Base-by-base conservation (phyloP, 2,113 vertebrate species). In the Thunnus maccoyii region DNA sequence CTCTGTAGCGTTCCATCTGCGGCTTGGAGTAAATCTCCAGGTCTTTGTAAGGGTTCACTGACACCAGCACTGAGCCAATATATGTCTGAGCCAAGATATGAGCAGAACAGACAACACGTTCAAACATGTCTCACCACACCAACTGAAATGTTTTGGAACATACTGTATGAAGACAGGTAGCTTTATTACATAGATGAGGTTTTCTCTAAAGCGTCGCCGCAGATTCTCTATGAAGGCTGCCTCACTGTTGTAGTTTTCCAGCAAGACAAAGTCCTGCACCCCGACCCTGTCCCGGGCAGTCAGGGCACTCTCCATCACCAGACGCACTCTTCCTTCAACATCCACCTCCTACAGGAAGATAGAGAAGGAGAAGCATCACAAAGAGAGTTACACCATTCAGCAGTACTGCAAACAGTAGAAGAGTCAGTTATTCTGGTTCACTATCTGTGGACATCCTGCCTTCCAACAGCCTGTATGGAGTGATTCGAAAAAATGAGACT, bases 191-290 rank as follows among this genome's bases (percentile, higher is more conserved):
- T 99, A 99, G 88, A 99, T 96, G n/a, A 99, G 96, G 83, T 97
- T 99, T 91, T 99, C 98, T 88, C 95, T 95, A 93, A 99, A 99
- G 57, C 98, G 96, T 17, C 98, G 95, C 1, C 97, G 94, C 73
- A 99, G 95, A 86, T 99, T 99, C 64, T 99, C 98, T 3, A 99
- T 98, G 84, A 99, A 99, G 0, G 98, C 96, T 0, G 97, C 98
- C 75, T 99, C 98, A 0, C 98, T 99, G 90, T 96, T 99, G 95
- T 96, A 97, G 93, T 99, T 99, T 81, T 99, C 98, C 51, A 99
- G 93, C 86, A 99, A 92, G 89, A 99, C 97, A 48, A 98, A 99
- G 82, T 99, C 98, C 94, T 99, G 98, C 62, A 99, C 98, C 14
- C 98, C 98, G 0, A 99, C 98, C 4, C 98, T 95, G 94, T 99